Base-by-base conservation (phyloP, 2,113 vertebrate species). In the Rana temporaria region DNA sequence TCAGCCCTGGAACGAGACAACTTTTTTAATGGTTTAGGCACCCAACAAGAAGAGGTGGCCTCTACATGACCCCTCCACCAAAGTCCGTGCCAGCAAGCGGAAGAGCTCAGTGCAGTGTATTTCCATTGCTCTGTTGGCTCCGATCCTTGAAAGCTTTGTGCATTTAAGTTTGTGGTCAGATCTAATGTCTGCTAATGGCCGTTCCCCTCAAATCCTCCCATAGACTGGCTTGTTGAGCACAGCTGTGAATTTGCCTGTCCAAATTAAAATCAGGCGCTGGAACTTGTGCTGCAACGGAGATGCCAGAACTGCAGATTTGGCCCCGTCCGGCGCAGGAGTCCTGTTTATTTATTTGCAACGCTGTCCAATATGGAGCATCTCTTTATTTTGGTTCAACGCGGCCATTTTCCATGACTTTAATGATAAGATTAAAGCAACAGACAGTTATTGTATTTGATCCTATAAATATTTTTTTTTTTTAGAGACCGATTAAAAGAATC, bases 21-120 rank as follows among this genome's bases (percentile, higher is more conserved):
- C 17, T 67, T 67, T 67, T 34, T 30, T 19, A 38, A 66, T 90
- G 89, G 84, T 89, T 93, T 89, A 88, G 87, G 86, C 42, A 71
- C 22, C 55, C 85, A 84, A 81, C 59, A 76, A 32, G 78, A 84
- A 85, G 84, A 81, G 78, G 84, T 85, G 89, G 89, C 91, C 91
- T 92, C 89, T 90, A 86, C 88, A 89, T 93, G 90, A 94, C 91
- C 93, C 92, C 90, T 91, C 92, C 89, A 93, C 93, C 93, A 93
- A 91, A 87, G 86, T 68, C 59, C 87, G 85, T 89, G 86, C 87
- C 86, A 81, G 84, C 79, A 79, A 57, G 85, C 78, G 11, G 84
- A 73, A 85, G 74, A 93, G 90, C 89, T 88, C 84, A 22, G 70
- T 48, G 85, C 90, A 87, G 90, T 84, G 81, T 90, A 89, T 88